Percentiles rank a stretch among this genome's conserved stretches.
phyloP scores from a whole-genome alignment of 2,113 vertebrate genomes.

The Muntiacus reevesi region DNA sequence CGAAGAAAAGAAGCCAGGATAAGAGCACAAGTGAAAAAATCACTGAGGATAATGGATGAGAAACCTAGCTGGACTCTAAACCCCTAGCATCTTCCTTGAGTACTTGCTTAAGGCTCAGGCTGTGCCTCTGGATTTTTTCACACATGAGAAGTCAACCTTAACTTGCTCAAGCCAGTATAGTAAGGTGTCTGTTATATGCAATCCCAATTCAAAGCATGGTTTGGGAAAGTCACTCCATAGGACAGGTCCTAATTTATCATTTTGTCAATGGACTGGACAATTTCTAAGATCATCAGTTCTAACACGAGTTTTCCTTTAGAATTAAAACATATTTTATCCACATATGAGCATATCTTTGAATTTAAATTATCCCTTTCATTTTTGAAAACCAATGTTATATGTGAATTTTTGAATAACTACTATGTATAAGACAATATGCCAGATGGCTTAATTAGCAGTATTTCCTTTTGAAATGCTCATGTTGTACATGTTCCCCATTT shows the following conservation, averaged over 20 bases:
- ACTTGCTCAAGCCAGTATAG: background rate
- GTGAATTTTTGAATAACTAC: constrained; percentile 18
- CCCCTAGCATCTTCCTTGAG: background rate
- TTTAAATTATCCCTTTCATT: constrained; percentile 36
- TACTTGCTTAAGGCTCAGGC: background rate
- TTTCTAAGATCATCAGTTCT: background rate
- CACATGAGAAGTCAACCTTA: background rate
- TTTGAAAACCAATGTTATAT: constrained; percentile 5
- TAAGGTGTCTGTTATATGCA: background rate
- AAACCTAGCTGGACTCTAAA: background rate
- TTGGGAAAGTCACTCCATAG: background rate
- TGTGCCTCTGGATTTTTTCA: background rate
- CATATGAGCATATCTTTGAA: background rate
- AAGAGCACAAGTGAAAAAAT: background rate
- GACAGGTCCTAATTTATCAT: background rate
- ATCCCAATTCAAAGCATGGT: background rate
- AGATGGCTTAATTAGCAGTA: constrained; percentile 55
- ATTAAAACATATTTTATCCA: constrained; percentile 19
- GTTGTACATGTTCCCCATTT: background rate
- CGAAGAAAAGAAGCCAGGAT: background rate
- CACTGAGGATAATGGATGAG: background rate
- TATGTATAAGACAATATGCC: background rate
- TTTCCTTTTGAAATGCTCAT: constrained; percentile 35
- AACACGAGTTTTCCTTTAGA: background rate
- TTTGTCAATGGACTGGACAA: background rate